Percentiles rank a stretch among this genome's conserved stretches.
These are phyloP conservation scores for Ditylenchus dipsaci DNA, from an alignment of 1,140 invertebrate species.

Conservation along the genomic window DNA sequence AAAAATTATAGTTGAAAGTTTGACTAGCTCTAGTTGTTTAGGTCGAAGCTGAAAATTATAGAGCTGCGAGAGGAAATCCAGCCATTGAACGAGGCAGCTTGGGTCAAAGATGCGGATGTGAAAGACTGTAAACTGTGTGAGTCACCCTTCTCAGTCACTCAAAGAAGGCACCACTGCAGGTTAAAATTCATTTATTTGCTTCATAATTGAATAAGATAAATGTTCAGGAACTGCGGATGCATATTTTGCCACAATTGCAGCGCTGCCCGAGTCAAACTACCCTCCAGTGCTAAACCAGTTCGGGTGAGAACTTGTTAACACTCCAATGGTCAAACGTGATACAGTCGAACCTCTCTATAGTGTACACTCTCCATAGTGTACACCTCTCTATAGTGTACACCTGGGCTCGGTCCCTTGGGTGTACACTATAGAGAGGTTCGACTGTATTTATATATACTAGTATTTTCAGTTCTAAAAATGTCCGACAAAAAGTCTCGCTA, in stretches of 20 bases:
- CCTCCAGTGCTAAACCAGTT: constrained; percentile 41
- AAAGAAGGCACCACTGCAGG: constrained; percentile 46
- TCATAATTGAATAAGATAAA: not conserved
- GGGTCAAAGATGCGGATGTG: constrained; percentile 39
- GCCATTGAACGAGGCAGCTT: constrained; percentile 39
- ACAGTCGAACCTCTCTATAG: no score
- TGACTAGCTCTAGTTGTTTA: no score
- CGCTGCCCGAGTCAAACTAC: constrained; percentile 36
- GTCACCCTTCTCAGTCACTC: constrained; percentile 27
- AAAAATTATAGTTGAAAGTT: not conserved
- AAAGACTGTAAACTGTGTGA: constrained; percentile 28
- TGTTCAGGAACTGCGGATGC: constrained; percentile 40
- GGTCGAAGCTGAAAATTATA: constrained; percentile 41
- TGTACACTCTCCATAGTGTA: no score
- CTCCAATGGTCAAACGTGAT: no score
- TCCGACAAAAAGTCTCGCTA: no score
- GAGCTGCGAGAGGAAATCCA: constrained; percentile 44
- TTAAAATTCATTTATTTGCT: not conserved
- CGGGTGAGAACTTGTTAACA: constrained; percentile 40
- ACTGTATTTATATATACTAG: no score
- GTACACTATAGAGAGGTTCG: no score
- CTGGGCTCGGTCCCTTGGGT: no score
- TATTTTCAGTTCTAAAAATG: no score
- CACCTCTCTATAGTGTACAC: no score
- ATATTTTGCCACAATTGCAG: constrained; percentile 43